Evolutionary conservation across 2,113 vertebrate species (phyloP), one percentile per base, ranked within the genome.

Genomic region (Hemiprocne comata): DNA sequence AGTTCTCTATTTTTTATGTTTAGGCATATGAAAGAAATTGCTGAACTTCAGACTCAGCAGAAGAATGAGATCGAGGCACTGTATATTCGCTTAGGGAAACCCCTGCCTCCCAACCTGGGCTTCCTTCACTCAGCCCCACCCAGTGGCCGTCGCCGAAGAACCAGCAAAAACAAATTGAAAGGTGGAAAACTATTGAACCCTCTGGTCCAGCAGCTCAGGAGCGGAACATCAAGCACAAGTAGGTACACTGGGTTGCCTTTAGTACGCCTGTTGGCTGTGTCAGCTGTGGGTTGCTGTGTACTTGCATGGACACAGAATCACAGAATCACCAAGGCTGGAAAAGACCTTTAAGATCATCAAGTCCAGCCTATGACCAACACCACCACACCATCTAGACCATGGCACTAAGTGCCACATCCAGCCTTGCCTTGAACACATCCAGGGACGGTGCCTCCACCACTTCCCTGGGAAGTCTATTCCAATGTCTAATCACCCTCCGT

Each of bases 1-100:
- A 57, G 14, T 38, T 46, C 24, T 84, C 38, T 57, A 17, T 12
- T 74, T 58, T 83, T 79, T n/a, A 40, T 60, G 23, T 65, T 82
- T 71, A 99, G 99, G 94, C 99, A 99, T 96, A 98, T 99, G 97
- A 99, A 98, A 67, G 99, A 99, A 98, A 99, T 99, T 85, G 98
- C 99, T 7, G 99, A 99, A 95, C 98, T 99, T 53, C 99, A 99
- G 97, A 99, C 98, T 24, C 98, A 99, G 91, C 99, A 99, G 96
- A 98, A 99, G 72, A 98, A 98, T 26, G 99, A 99, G 97, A 99
- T 99, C 12, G 99, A 99, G 96, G 97, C 99, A 17, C 97, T 99
- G 36, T 99, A 99, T 91, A 95, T 92, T 46, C 98, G 98, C 3
- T 96, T 99, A 77, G 99, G 99, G 71, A 99, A 99, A 97, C 97